Conservation (phyloP, 2,113 vertebrate genomes). For the Solea solea region DNA sequence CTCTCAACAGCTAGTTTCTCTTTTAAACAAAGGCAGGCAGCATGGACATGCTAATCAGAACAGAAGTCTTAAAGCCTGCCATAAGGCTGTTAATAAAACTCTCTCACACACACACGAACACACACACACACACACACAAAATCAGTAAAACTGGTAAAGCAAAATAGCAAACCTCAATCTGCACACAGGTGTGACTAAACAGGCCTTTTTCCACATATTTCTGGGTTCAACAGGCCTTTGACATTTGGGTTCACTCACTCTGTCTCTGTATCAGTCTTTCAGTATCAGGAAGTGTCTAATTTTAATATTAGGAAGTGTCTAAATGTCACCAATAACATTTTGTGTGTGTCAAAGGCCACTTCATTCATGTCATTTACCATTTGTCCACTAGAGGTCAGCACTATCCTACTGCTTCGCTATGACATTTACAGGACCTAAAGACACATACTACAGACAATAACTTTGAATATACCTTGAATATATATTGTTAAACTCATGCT, state of each 20-base stretch:
- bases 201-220: neutral
- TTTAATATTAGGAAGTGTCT: constrained; percentile 51
- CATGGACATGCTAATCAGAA: neutral
- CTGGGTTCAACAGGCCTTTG: neutral
- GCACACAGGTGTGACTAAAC: neutral
- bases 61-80: neutral
- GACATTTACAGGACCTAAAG: no score
- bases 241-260: neutral
- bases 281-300: constrained; percentile 35
- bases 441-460: neutral
- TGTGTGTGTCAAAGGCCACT: neutral
- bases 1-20: constrained; percentile 32
- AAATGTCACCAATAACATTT: neutral
- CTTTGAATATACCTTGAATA: neutral
- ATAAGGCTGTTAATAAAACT: neutral
- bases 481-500: no score
- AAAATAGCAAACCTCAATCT: no score
- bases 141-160: neutral
- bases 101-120: neutral
- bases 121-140: neutral
- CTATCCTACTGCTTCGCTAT: neutral
- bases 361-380: neutral
- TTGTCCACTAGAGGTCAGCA: constrained; percentile 52
- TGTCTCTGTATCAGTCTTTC: neutral
- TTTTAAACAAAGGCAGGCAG: constrained; percentile 18